These are phyloP conservation scores for Pyrochroa serraticornis DNA, from an alignment of 2,888 invertebrate species.

Conservation along the genomic window DNA sequence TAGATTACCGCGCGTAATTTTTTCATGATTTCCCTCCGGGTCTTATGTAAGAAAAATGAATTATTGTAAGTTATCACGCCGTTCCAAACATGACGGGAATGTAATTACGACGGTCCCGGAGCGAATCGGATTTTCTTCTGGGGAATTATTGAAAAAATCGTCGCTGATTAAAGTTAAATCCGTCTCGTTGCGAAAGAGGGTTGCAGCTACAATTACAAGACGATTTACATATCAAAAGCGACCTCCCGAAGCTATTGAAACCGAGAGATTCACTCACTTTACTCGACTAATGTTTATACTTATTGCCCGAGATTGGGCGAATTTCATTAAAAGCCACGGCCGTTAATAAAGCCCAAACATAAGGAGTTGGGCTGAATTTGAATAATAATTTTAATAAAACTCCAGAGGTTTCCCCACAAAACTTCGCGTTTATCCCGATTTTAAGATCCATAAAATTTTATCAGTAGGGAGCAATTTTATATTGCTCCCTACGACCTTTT, in stretches of 20 bases:
- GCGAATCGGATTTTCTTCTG: neutral
- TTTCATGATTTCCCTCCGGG: slow-evolving; percentile 32
- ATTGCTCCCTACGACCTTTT: slow-evolving; percentile 9
- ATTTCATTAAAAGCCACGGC: too few relatives aligned
- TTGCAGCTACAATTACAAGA: slow-evolving; percentile 45
- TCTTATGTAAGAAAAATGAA: slow-evolving; percentile 29
- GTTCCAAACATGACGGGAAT: slow-evolving; percentile 28
- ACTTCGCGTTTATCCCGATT: slow-evolving; percentile 17
- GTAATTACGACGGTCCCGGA: slow-evolving; percentile 21
- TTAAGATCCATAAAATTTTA: slow-evolving; percentile 21
- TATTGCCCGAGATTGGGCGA: too few relatives aligned
- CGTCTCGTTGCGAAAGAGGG: slow-evolving; percentile 25
- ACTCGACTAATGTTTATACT: neutral
- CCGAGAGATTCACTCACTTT: slow-evolving; percentile 7
- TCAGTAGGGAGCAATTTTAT: slow-evolving; percentile 20
- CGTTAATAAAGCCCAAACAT: too few relatives aligned
- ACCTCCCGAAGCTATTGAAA: slow-evolving; percentile 34
- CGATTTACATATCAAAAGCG: slow-evolving; percentile 52
- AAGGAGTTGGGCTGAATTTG: neutral
- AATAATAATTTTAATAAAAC: slow-evolving; percentile 23
- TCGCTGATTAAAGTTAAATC: neutral
- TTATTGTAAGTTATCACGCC: slow-evolving; percentile 28
- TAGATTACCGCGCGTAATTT: slow-evolving; percentile 28
- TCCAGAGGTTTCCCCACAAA: slow-evolving; percentile 8
- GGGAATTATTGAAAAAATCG: neutral